Evolutionary conservation across 2,797 vertebrate genomes (phyloP).

Genomic region (Enteromius fasciolatus): DNA sequence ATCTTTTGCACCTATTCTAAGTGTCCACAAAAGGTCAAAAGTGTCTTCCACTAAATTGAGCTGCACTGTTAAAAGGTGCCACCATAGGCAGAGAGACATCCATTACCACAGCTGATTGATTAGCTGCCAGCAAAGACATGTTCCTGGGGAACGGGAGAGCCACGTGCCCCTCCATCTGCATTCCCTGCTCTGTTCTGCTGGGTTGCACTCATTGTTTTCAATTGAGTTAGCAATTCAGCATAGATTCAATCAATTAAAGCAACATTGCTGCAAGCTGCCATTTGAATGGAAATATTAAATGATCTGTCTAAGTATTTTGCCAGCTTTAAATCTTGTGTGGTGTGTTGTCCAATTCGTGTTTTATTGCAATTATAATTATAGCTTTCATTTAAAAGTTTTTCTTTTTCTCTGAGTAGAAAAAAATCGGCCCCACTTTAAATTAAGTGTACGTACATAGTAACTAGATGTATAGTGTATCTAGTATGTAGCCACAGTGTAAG

Average conservation of each 20-base stretch:
- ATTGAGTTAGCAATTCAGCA: constrained; percentile 73
- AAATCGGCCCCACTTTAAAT: too few relatives aligned
- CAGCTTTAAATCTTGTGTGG: constrained; percentile 62
- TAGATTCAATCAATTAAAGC: constrained; percentile 77
- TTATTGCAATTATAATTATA: neutral
- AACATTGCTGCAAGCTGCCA: constrained; percentile 69
- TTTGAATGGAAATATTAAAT: constrained; percentile 79
- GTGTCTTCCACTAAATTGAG: constrained; percentile 63
- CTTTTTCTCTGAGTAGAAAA: neutral
- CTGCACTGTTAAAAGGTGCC: constrained; percentile 54
- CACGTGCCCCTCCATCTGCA: constrained; percentile 60
- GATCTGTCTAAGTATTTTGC: constrained; percentile 71
- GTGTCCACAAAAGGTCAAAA: constrained; percentile 65
- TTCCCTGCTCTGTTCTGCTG: constrained; percentile 69
- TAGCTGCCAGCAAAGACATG: constrained; percentile 64
- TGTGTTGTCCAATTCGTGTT: constrained; percentile 54
- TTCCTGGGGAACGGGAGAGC: constrained; percentile 54
- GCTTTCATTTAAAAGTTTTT: neutral
- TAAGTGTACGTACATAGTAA: too few relatives aligned
- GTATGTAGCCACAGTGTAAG: too few relatives aligned
- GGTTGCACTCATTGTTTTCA: constrained; percentile 74
- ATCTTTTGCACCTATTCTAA: constrained; percentile 27
- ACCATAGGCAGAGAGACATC: constrained; percentile 54
- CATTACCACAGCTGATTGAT: constrained; percentile 59
- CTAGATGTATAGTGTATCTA: too few relatives aligned